These are phyloP conservation scores for Horisme vitalbata DNA, from an alignment of 2,888 invertebrate species.

Conservation along the genomic window DNA sequence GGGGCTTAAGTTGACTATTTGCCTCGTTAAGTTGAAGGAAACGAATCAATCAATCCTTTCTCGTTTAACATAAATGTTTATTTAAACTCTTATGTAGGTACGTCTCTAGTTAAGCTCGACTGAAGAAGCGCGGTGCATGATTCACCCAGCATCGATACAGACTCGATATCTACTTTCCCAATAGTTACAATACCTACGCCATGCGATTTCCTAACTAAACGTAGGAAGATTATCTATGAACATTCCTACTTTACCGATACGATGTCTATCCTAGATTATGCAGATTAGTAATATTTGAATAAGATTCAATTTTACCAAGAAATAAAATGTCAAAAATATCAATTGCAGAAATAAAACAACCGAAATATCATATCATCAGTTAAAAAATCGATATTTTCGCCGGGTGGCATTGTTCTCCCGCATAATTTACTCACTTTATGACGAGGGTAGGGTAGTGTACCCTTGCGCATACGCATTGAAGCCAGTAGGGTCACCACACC, in stretches of 20 bases:
- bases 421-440: constrained; percentile 57
- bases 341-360: no score
- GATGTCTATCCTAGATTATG: background rate
- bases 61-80: constrained; percentile 52
- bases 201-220: constrained; percentile 38
- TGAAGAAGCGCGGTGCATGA: constrained; percentile 49
- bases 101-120: constrained; percentile 42
- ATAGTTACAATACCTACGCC: constrained; percentile 38
- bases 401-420: constrained; percentile 59
- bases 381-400: constrained; percentile 58
- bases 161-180: constrained; percentile 45
- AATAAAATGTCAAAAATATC: no score
- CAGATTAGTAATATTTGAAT: no score
- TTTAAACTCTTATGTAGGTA: constrained; percentile 48
- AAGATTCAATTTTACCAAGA: no score
- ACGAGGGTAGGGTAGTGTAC: constrained; percentile 58
- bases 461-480: constrained; percentile 62
- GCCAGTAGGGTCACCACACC: constrained; percentile 26
- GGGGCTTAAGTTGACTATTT: constrained; percentile 43
- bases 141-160: constrained; percentile 49
- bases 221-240: constrained; percentile 20
- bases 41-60: constrained; percentile 52
- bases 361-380: constrained; percentile 44
- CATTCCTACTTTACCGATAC: constrained; percentile 28
- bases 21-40: constrained; percentile 46